phyloP scores from a whole-genome alignment of 2,888 invertebrate genomes.

The Xestia rhomboidea region DNA sequence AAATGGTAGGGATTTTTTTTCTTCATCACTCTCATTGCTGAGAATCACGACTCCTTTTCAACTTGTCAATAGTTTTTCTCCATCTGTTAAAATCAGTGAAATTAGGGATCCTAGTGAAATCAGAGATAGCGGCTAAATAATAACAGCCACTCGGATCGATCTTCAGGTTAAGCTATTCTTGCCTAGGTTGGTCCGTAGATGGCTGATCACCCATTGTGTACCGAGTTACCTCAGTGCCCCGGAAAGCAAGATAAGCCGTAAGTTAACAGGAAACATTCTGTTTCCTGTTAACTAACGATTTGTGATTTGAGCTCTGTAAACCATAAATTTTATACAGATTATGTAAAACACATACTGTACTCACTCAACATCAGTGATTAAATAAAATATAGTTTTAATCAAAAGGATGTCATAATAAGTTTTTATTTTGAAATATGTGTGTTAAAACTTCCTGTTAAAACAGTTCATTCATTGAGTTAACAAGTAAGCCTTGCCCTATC shows the following conservation, averaged over 20 bases:
- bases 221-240: neutral
- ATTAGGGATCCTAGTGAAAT: neutral
- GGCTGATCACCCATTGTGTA: too few relatives aligned
- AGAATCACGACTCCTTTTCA: neutral
- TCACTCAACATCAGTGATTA: slow-evolving; percentile 2
- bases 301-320: neutral
- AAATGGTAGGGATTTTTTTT: too few relatives aligned
- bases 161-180: too few relatives aligned
- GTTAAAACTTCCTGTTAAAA: slow-evolving; percentile 44
- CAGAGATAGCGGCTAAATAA: neutral
- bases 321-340: neutral
- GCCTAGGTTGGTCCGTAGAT: too few relatives aligned
- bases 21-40: neutral
- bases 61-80: too few relatives aligned
- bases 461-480: slow-evolving; percentile 14
- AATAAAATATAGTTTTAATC: slow-evolving; percentile 36
- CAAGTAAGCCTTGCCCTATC: neutral
- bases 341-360: neutral
- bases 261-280: too few relatives aligned
- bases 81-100: too few relatives aligned
- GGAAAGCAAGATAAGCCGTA: neutral
- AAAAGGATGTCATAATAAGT: slow-evolving; percentile 38
- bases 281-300: too few relatives aligned
- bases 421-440: slow-evolving; percentile 33
- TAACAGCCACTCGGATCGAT: too few relatives aligned